Base-by-base conservation (phyloP, 2,888 invertebrate genomes). In the Scelioninae gen. 2 region DNA sequence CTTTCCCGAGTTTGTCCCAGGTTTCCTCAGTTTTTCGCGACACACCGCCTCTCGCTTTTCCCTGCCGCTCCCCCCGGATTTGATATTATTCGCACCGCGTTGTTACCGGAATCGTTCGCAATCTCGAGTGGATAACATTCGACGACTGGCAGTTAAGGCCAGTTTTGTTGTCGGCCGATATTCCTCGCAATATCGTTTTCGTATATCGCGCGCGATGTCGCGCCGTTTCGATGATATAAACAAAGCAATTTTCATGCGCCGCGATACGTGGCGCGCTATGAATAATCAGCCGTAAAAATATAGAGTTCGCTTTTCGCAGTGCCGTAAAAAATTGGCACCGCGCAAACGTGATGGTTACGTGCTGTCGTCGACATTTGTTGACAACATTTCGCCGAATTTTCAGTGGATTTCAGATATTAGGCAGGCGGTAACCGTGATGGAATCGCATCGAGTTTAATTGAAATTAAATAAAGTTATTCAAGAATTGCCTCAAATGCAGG, bases 81-180 rank as follows among this genome's bases (percentile, higher is more conserved):
- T 57, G 58, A 60, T 72, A 72, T 69, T 74, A 68, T 74, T 72
- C 74, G 64, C 50, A 31, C 46, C 39, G 64, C 60, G 69, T 72
- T 57, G 43, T 60, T 46, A 19, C 39, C 16, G 35, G 25, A 70
- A 73, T 75, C 69, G 69, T 64, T 75, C 35, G 68, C 69, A 69
- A 72, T 75, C 72, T 70, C 53, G 65, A 75, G 75, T 73, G 65
- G 65, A 73, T 75, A 75, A 70, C 65, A 64, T 67, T 53, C 53
- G 65, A 48, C 69, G 65, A 70, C 65, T 57, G 48, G 35, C 57
- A 65, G 61, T 65, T 61, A 61, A 72, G 58, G 61, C 61, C 52
- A 48, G 50, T 52, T 67, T 68, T 63, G 57, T 57, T 73, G 60
- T 73, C 61, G 61, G 33, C 25, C 60, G 31, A 72, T 55, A 4